Base-by-base conservation (phyloP, 2,113 vertebrate species). In the Perca fluviatilis region DNA sequence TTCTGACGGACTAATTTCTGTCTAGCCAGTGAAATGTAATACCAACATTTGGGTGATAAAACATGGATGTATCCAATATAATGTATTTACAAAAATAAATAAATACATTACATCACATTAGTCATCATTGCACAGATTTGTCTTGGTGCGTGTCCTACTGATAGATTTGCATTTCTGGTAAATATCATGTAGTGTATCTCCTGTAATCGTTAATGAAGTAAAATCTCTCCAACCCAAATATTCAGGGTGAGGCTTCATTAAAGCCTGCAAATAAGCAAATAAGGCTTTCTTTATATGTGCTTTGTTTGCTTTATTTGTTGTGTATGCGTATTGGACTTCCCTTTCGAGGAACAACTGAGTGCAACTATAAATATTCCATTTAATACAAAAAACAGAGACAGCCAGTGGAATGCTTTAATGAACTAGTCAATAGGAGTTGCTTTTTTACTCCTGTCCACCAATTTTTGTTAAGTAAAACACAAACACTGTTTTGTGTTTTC, bases 141-240 rank as follows among this genome's bases (percentile, higher is more conserved):
- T 66, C 21, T 19, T n/a, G 43, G 7, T 66, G 40, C 33, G 67
- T 60, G 15, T 60, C 18, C 27, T 74, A 51, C 74, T 27, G 71
- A 70, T 21, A 43, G 15, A 79, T 49, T 63, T 79, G 18, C 18
- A 61, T 36, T 53, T 66, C n/a, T 54, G 13, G 40, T 40, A 40
- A 80, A 25, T 67, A 23, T 76, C 43, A 68, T 67, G 23, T n/a
- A 14, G 3, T n/a, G 11, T 47, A 15, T 15, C 14, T 54, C n/a
- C 16, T 36, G 54, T 47, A 77, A 84, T 54, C 1, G 23, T 76
- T 77, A 86, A 80, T 60, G 51, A 87, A 73, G 43, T 49, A 66
- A 67, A 70, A 82, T 71, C 64, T 51, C 27, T 72, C 13, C 61
- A 62, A 62, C 40, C 19, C 40, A 57, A 21, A 73, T 60, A 51